phyloP scores from a whole-genome alignment of 2,797 vertebrate species.

The Rallus crepitans region DNA sequence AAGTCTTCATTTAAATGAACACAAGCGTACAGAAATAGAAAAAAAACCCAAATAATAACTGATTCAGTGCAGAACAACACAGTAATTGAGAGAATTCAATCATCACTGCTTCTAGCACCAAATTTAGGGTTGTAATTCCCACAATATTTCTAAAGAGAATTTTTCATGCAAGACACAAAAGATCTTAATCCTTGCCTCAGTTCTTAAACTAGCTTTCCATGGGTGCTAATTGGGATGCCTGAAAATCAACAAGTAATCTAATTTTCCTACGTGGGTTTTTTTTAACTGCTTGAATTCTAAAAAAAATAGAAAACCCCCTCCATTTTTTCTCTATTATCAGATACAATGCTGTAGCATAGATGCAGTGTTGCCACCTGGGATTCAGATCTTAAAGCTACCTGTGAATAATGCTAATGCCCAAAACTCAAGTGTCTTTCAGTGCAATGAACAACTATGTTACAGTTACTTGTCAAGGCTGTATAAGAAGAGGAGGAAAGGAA shows the following conservation, averaged over 20 bases:
- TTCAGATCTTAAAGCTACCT: not conserved
- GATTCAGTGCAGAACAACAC: not conserved
- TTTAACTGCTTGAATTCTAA: not conserved
- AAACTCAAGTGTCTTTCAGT: not conserved
- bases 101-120: not conserved
- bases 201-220: not conserved
- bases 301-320: not conserved
- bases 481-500: not conserved
- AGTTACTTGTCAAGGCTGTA: not conserved
- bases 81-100: not conserved
- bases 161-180: not conserved
- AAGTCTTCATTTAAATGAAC: not conserved
- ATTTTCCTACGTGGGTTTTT: not conserved
- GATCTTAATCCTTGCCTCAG: not conserved
- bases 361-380: accelerated
- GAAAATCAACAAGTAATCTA: not conserved
- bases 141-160: not conserved
- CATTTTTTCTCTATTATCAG: not conserved
- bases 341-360: not conserved
- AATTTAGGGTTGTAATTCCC: not conserved
- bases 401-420: not conserved
- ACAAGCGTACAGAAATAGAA: not conserved
- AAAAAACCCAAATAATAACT: not conserved
- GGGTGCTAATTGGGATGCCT: not conserved
- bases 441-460: not conserved